Evolutionary conservation across 2,888 invertebrate genomes (phyloP).

Genomic region (Diabrotica balteata): DNA sequence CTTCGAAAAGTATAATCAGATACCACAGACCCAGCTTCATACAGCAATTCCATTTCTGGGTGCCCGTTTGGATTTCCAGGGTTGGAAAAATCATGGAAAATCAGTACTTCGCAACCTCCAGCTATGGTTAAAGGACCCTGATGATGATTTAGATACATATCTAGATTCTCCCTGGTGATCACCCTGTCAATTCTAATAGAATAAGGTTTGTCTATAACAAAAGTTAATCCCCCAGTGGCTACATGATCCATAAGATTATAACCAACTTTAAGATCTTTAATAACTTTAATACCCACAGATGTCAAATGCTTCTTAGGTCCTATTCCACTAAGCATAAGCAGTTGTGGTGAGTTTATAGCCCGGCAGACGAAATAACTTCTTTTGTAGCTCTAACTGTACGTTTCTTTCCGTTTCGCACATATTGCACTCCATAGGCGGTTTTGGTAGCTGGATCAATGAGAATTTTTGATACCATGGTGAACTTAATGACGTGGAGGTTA

Average conservation of each 20-base stretch:
- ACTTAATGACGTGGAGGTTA: conserved; percentile 65
- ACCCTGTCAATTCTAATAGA: conserved; percentile 55
- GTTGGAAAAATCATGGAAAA: conserved; percentile 68
- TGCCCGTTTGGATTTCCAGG: conserved; percentile 67
- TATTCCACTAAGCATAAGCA: conserved; percentile 77
- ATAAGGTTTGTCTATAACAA: conserved; percentile 64
- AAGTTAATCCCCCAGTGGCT: conserved; percentile 72
- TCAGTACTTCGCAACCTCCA: conserved; percentile 73
- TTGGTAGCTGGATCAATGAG: conserved; percentile 58
- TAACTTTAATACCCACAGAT: conserved; percentile 56
- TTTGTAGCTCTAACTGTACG: conserved; percentile 60
- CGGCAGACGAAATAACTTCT: conserved; percentile 68
- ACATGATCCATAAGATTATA: conserved; percentile 66
- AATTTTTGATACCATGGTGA: conserved; percentile 62
- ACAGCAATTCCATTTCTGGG: conserved; percentile 73
- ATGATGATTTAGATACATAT: conserved; percentile 55
- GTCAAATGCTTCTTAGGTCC: conserved; percentile 60
- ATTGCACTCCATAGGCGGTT: conserved; percentile 60
- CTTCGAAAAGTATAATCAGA: conserved; percentile 62
- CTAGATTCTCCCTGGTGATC: conserved; percentile 48
- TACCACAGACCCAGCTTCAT: conserved; percentile 68
- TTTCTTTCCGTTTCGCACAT: conserved; percentile 50
- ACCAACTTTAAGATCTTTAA: conserved; percentile 64
- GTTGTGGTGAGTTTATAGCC: conserved; percentile 76
- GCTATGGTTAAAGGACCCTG: conserved; percentile 63